A percentile compares a stretch with the other conserved stretches of the same genome.
These are phyloP conservation scores for Drosophila murphyi DNA, from an alignment of 1,140 invertebrate species.

Conservation along the genomic window DNA sequence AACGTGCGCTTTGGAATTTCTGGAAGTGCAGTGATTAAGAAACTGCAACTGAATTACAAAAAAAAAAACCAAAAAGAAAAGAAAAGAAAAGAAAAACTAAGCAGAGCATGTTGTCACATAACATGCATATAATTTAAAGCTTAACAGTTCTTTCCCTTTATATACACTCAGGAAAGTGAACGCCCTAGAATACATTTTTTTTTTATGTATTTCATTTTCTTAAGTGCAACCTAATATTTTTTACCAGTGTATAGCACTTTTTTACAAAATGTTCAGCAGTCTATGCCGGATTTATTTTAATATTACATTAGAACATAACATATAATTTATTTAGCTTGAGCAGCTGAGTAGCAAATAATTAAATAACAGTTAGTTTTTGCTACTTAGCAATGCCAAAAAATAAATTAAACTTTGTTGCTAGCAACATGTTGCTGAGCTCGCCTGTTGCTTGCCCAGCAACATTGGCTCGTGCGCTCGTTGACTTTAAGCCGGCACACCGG, in stretches of 20 bases:
- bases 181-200: too few species aligned
- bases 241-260: too few species aligned
- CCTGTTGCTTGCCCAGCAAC: constrained; percentile 21
- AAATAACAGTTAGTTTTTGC: neutral
- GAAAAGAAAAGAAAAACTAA: neutral
- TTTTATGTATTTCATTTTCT: too few species aligned
- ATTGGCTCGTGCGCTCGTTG: constrained; percentile 54
- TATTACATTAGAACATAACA: too few species aligned
- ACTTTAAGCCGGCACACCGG: constrained; percentile 39
- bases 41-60: neutral
- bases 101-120: neutral
- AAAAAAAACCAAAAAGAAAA: neutral
- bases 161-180: neutral
- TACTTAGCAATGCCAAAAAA: neutral
- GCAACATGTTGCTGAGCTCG: constrained; percentile 33
- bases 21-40: constrained; percentile 9
- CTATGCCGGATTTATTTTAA: too few species aligned
- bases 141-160: neutral
- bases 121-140: too few species aligned
- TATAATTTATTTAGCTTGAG: too few species aligned
- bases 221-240: too few species aligned
- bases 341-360: neutral
- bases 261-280: too few species aligned
- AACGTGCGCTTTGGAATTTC: constrained; percentile 3
- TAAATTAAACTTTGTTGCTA: neutral